Base-by-base conservation (phyloP, 2,888 invertebrate species). In the Meganola albula region DNA sequence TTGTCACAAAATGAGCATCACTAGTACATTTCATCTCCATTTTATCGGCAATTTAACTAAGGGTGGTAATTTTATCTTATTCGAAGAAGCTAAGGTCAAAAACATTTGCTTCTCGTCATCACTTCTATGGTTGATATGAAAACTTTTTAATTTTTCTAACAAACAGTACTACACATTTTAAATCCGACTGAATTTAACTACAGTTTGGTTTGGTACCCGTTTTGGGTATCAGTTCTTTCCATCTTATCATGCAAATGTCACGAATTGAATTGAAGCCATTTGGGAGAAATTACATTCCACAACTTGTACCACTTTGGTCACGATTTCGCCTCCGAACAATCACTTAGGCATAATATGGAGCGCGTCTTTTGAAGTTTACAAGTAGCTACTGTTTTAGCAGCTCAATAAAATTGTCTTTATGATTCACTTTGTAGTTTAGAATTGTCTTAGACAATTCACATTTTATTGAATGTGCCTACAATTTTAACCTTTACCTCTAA, bases 381-480 rank as follows among this genome's bases (percentile, higher is more conserved):
- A 69, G 46, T 60, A n/a, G n/a, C n/a, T n/a, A 31, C 48, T 54
- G 60, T 69, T 68, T 61, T 48, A 56, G 51, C 44, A 53, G 46
- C 37, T 53, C 58, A 53, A 67, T 74, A 73, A 75, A 75, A 60
- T 57, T 44, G 39, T 37, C 43, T 71, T 74, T 70, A 71, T 66
- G 64, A 48, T 50, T 57, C 55, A 63, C 62, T 65, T 65, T 53
- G 58, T 59, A 64, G 63, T 56, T 52, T 52, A 54, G 53, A 60
- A 60, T 59, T 56, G 65, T 66, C 58, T 61, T 53, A 42, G 54
- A 55, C 56, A 53, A 60, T 70, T 66, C 50, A 56, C 58, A 53
- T 61, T 65, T 67, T 61, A 59, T 63, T 7, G 20, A n/a, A n/a
- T n/a, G n/a, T n/a, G n/a, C n/a, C n/a, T n/a, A n/a, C n/a, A n/a